A percentile compares a stretch with the other conserved stretches of the same genome.
phyloP scores from a whole-genome alignment of 1,140 invertebrate species.

The Aricia agestis region DNA sequence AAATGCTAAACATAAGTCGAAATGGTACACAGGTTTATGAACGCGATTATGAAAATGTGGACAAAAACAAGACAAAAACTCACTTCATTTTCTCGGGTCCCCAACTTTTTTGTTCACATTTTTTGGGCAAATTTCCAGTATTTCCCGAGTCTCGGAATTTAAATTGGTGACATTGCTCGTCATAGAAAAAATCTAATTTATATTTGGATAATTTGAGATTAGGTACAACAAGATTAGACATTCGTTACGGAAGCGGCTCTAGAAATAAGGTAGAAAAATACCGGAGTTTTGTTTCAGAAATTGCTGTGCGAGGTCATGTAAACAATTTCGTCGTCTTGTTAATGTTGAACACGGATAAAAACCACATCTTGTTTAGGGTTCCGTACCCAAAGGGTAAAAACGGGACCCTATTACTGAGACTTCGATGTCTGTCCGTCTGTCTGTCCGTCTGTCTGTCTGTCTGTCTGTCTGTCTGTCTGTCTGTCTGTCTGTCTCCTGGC shows the following conservation, averaged over 20 bases:
- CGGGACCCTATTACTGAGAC: too few relatives aligned
- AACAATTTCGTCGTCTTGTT: too few relatives aligned
- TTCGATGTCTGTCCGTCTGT: too few relatives aligned
- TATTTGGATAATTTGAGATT: not conserved
- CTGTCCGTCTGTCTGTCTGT: too few relatives aligned
- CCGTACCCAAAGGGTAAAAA: too few relatives aligned
- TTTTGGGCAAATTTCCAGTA: not conserved
- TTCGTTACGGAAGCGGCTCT: not conserved
- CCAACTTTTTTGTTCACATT: not conserved
- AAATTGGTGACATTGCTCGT: not conserved
- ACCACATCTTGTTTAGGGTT: too few relatives aligned
- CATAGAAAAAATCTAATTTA: not conserved
- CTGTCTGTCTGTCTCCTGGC: too few relatives aligned
- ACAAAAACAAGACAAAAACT: constrained; percentile 6
- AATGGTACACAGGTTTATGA: constrained; percentile 10
- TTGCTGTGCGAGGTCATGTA: not conserved
- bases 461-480: too few relatives aligned
- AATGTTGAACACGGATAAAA: too few relatives aligned
- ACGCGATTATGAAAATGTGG: constrained; percentile 14
- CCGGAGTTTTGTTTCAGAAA: not conserved
- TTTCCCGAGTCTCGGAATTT: not conserved
- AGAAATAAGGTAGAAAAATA: not conserved
- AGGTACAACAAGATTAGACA: not conserved
- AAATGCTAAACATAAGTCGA: constrained; percentile 14
- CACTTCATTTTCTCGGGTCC: not conserved